A percentile compares a stretch with the other conserved stretches of the same genome.
phyloP scores from a whole-genome alignment of 2,888 invertebrate genomes.

The Cotesia congregata region DNA sequence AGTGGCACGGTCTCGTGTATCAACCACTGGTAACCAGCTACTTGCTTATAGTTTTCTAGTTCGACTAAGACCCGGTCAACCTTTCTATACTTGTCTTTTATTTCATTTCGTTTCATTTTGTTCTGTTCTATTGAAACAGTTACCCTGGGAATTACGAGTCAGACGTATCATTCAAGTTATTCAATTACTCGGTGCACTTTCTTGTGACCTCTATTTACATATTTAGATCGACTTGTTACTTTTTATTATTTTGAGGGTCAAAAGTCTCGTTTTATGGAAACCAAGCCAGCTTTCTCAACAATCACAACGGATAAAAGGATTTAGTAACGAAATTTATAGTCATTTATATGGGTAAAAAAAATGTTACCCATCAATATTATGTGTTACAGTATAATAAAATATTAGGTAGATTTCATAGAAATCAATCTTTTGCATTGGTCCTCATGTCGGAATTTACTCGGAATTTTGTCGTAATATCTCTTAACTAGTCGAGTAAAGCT shows the following conservation, averaged over 20 bases:
- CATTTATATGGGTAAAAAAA: no score
- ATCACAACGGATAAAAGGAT: not conserved
- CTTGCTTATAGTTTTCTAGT: not conserved
- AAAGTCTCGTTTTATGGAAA: not conserved
- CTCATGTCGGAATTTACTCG: no score
- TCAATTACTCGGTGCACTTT: not conserved
- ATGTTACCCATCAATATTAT: no score
- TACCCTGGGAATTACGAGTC: constrained; percentile 8
- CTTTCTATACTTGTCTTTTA: constrained; percentile 6
- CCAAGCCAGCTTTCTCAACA: not conserved
- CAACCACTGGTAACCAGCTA: not conserved
- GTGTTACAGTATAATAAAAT: no score
- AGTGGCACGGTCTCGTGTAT: not conserved
- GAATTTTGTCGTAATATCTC: no score
- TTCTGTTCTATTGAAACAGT: constrained; percentile 36
- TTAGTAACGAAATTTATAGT: no score
- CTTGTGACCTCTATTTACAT: not conserved
- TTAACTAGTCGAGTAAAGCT: no score
- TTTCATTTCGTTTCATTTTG: constrained; percentile 24
- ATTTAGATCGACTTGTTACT: not conserved
- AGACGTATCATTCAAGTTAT: not conserved
- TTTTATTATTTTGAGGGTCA: no score
- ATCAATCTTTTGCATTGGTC: no score
- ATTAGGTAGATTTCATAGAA: no score
- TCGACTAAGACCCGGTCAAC: constrained; percentile 12